Conservation (phyloP, 2,888 invertebrate species). For the Agrochola lychnidis region DNA sequence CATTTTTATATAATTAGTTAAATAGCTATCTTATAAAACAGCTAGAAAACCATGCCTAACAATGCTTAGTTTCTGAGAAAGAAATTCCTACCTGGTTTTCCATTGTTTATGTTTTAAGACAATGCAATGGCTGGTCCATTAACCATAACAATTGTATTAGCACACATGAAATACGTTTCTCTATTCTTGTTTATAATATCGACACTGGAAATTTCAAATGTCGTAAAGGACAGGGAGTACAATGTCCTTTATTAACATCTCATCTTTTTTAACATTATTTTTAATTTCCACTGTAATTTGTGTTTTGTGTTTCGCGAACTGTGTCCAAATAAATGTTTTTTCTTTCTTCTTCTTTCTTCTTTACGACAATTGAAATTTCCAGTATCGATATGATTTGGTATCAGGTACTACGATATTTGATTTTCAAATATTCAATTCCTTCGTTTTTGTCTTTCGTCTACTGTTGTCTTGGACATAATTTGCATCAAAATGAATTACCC, state of each 20-base stretch:
- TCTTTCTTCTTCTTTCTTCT: too few relatives aligned
- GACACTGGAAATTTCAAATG: too few relatives aligned
- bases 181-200: conserved; percentile 45
- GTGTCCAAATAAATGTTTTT: too few relatives aligned
- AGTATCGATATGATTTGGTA: neutral
- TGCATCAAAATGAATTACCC: conserved; percentile 21
- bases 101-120: conserved; percentile 61
- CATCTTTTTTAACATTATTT: too few relatives aligned
- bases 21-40: conserved; percentile 16
- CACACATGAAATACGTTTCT: conserved; percentile 54
- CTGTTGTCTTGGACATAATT: conserved; percentile 6
- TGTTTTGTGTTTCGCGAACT: too few relatives aligned
- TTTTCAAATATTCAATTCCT: neutral
- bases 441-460: neutral
- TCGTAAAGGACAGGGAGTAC: too few relatives aligned
- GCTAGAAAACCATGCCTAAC: conserved; percentile 44
- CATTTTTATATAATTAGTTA: neutral
- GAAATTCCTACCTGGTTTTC: conserved; percentile 46
- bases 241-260: too few relatives aligned
- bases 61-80: conserved; percentile 58
- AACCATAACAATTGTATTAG: conserved; percentile 49
- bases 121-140: conserved; percentile 50
- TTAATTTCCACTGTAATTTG: too few relatives aligned
- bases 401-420: neutral
- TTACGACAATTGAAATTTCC: too few relatives aligned